Conservation (phyloP, 37 sponge, comb jelly and placozoan species). For the Theonella swinhoei region DNA sequence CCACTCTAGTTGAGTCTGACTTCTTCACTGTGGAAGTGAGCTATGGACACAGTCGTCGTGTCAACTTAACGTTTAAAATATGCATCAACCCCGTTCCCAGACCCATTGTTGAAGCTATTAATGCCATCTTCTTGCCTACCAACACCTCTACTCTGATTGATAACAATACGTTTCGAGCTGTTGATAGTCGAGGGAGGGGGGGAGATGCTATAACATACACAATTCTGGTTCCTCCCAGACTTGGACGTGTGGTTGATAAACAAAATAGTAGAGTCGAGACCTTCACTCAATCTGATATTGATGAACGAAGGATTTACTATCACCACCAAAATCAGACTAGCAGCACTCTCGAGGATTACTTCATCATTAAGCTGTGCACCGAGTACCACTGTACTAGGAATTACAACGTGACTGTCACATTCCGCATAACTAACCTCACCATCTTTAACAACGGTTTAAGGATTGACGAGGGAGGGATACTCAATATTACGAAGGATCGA, state of each 20-base stretch:
- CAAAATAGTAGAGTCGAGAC: background rate
- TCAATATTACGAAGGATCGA: conserved; percentile 23
- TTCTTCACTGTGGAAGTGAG: conserved; percentile 19
- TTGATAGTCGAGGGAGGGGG: conserved; percentile 22
- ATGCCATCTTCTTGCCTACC: background rate
- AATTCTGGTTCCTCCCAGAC: conserved; percentile 11
- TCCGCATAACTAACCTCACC: conserved; percentile 24
- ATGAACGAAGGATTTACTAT: conserved; percentile 25
- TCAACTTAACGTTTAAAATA: conserved; percentile 4
- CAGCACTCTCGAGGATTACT: conserved; percentile 13
- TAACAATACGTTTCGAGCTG: conserved; percentile 11
- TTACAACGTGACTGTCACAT: background rate
- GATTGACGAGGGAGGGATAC: conserved; percentile 12
- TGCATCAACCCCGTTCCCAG: conserved; percentile 56
- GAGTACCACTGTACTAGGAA: background rate
- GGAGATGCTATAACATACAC: conserved; percentile 12
- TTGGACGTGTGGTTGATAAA: conserved; percentile 23
- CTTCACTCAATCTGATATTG: conserved; percentile 57
- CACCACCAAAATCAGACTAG: background rate
- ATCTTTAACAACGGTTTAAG: conserved; percentile 30
- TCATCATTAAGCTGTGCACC: conserved; percentile 46
- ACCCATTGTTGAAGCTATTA: conserved; percentile 4
- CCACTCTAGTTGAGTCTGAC: background rate
- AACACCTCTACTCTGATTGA: background rate
- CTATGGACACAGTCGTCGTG: conserved; percentile 33